Evolutionary conservation across 2,113 vertebrate species (phyloP), one percentile per base, ranked within the genome.

Genomic region (Nipponia nippon): DNA sequence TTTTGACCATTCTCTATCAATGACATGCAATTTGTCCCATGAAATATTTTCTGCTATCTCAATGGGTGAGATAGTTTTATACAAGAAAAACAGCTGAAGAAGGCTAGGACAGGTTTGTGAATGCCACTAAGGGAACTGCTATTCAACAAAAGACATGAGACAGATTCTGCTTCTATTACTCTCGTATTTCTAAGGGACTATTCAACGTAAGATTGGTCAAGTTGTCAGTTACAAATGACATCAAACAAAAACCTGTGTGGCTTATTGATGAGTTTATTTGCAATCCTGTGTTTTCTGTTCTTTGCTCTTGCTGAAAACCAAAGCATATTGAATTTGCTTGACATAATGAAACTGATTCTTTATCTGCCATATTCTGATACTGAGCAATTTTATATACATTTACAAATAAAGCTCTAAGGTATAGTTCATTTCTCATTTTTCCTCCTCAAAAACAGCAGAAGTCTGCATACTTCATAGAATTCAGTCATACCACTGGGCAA

Each of bases 221-320:
- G 93, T 72, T 95, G 95, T 95, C 96, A 95, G 89, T 91, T 95
- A 93, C 91, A 94, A 94, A 96, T 88, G 90, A 76, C 96, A 95
- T 91, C 75, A 96, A 94, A 93, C 93, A 97, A 94, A 96, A 96
- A 95, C 89, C 78, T 76, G 34, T 69, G 91, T 44, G 44, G 70
- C 71, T 97, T 97, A 96, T 95, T 87, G 93, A 97, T 83, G 94
- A 94, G 84, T 97, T 91, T 95, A 96, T 95, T 89, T 95, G 81
- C 81, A 94, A 53, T 50, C 78, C 38, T 83, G 29, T 17, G 10
- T 52, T 92, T 93, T 90, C 76, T 83, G 56, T 67, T 90, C 83
- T 93, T 23, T 66, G 36, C 52, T 67, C n/a, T 75, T 82, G 61
- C 72, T 89, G 80, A 52, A 95, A 95, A 78, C 47, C 52, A 81